These are phyloP conservation scores for Scolopax rusticola DNA, from an alignment of 2,797 vertebrate species.

Conservation along the genomic window DNA sequence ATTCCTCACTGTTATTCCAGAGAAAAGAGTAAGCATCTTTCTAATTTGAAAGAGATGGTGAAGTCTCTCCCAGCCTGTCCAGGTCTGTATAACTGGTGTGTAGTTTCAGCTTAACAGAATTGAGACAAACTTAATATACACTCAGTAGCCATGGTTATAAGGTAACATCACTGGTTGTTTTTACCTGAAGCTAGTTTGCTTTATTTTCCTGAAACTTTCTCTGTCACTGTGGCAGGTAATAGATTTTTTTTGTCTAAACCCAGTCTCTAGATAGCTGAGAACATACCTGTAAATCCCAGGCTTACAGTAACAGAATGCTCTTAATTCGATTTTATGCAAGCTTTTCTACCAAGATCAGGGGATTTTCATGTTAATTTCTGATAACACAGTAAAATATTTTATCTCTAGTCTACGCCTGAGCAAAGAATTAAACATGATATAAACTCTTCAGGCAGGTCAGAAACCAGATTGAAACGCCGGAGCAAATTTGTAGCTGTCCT, in stretches of 20 bases:
- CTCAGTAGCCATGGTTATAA: neutral
- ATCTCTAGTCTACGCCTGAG: neutral
- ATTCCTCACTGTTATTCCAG: neutral
- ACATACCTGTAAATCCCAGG: neutral
- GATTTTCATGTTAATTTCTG: neutral
- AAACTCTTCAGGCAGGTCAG: neutral
- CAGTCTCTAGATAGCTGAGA: neutral
- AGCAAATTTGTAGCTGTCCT: neutral
- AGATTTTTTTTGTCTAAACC: neutral
- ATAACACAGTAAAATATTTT: neutral
- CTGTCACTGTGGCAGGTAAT: neutral
- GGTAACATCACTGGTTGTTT: neutral
- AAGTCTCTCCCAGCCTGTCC: neutral
- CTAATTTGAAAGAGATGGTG: neutral
- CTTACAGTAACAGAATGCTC: neutral
- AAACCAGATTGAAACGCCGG: neutral
- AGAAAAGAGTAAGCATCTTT: neutral
- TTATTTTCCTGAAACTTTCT: neutral
- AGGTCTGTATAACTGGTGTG: neutral
- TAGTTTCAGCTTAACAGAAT: neutral
- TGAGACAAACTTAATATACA: neutral
- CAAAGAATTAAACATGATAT: neutral
- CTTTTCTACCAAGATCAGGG: neutral
- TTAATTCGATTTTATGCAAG: neutral
- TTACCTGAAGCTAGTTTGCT: neutral